Base-by-base conservation (phyloP, 1,140 invertebrate genomes). In the Apis laboriosa region DNA sequence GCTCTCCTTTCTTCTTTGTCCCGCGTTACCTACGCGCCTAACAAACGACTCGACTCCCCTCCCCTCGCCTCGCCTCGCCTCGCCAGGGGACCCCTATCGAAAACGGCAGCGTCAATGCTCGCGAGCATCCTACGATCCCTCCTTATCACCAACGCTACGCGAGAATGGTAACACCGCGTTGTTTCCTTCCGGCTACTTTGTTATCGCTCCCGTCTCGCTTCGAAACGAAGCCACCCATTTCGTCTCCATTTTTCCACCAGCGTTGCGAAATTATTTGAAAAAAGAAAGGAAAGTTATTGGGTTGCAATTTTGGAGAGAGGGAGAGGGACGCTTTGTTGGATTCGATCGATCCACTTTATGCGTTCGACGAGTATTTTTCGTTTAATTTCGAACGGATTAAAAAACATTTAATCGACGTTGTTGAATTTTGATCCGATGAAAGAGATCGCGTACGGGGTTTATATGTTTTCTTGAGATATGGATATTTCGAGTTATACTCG, bases 101-200 rank as follows among this genome's bases (percentile, higher is more conserved):
- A 86, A 83, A 83, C 83, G 73, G 53, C 82, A 68, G 85, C 85
- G 85, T 90, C 86, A 86, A 90, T 74, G 86, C 83, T 89, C 86
- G 75, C 74, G 68, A 85, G 85, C 87, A 84, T 89, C 90, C 89
- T 84, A 89, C 86, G 84, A 87, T 81, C 88, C 80, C 53, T 34
- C 56, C 75, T 86, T 86, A 86, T 88, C 86, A 84, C 60, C 28
- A 34, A 67, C 77, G 55, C 61, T 43, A 43, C 19, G 43, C 77
- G 49, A 51, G 77, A 66, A 80, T 80, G 68, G 64, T 84, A 84
- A 88, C 66, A 70, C 49, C 64, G 56, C 60, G 70, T 13, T 84
- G 74, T 75, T 88, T 88, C 85, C 85, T 88, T 87, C 85, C 86
- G 77, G 75, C 83, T 87, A 81, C 85, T 49, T 63, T 56, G 49